Evolutionary conservation across 2,797 vertebrate species (phyloP).

Genomic region (Dipus sagitta): DNA sequence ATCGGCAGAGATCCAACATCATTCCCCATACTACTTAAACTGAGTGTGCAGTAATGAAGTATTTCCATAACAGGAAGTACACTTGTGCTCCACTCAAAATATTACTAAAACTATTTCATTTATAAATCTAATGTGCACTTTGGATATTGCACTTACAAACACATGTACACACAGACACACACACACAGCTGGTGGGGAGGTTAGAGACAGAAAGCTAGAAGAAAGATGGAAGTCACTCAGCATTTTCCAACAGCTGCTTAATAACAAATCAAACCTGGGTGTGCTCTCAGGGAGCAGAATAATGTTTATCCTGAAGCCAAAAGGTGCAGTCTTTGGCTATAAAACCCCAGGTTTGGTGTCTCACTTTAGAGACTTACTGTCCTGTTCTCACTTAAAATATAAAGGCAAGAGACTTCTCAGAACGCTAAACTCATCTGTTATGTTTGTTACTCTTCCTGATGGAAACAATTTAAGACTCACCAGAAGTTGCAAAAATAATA

Average conservation of each 20-base stretch:
- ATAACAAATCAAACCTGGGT: not conserved
- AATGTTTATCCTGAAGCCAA: not conserved
- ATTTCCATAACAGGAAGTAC: slow-evolving; percentile 4
- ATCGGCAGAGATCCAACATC: slow-evolving; percentile 76
- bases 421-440: not conserved
- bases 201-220: not conserved
- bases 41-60: slow-evolving; percentile 39
- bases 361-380: not conserved
- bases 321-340: not conserved
- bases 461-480: slow-evolving; percentile 20
- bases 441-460: not conserved
- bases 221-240: not conserved
- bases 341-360: not conserved
- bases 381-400: not conserved
- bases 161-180: not conserved
- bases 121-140: not conserved
- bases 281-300: not conserved
- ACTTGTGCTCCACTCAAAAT: not conserved
- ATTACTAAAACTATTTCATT: not conserved
- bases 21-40: slow-evolving; percentile 36
- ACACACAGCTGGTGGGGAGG: not conserved
- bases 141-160: not conserved
- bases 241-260: not conserved
- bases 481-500: slow-evolving; percentile 40
- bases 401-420: slow-evolving; percentile 18